Base-by-base conservation (phyloP, 2,888 invertebrate species). In the Trilocha varians region DNA sequence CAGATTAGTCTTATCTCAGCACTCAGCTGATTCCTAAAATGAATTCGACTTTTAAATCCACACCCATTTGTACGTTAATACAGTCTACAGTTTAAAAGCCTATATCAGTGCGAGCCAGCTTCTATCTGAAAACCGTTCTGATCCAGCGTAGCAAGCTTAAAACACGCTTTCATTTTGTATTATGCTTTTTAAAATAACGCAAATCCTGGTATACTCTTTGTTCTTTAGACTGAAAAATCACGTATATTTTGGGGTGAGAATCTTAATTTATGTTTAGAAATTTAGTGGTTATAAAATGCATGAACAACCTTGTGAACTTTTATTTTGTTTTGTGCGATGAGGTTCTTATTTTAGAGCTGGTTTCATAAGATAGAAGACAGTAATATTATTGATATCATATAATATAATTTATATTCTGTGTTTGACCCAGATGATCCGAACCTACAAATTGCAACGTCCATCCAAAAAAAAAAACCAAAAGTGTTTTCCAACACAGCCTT, bases 61-160 rank as follows among this genome's bases (percentile, higher is more conserved):
- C 8, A 18, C 18, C 18, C 8, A 5, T 18, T 18, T 18, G 25
- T 25, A 25, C 25, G 25, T 25, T 11, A 9, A 25, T 5, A 25
- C 25, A 25, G 5, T 6, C 18, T 11, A 6, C 25, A n/a, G n/a
- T 25, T 4, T 25, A 2, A 25, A 25, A 25, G 41, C 55, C 57
- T 59, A 49, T 62, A 55, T 57, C 59, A 56, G 49, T 49, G 42
- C 39, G 42, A 51, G 49, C 57, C 47, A 55, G 55, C 53, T 25
- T 6, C 54, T 49, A 54, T 50, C 56, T 57, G 52, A 46, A 57
- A 52, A 52, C 55, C 52, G 53, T 11, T 2, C 4, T 65, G 57
- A 71, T 69, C 65, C 69, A 47, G 52, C 56, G 59, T 46, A 58
- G 58, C 62, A 57, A 65, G 64, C 62, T 65, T 61, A 56, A 62